These are phyloP conservation scores for Lasaia peninsularis DNA, from an alignment of 1,140 invertebrate genomes.

Conservation along the genomic window DNA sequence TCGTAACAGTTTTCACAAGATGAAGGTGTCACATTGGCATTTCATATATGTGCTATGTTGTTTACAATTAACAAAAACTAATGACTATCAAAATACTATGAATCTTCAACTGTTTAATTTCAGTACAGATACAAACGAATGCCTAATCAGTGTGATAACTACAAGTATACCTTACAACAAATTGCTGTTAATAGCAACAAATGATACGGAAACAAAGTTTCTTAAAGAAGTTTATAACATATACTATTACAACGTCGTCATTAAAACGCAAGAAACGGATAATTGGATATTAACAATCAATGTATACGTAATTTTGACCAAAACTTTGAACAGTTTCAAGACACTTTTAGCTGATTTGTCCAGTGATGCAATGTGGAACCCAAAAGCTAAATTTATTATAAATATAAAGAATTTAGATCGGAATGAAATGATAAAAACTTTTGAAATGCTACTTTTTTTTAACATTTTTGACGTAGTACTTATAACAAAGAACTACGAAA, in stretches of 20 bases:
- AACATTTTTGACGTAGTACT: conserved; percentile 23
- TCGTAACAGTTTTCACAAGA: too few species aligned
- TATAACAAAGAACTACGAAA: conserved; percentile 6
- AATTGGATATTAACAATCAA: conserved; percentile 11
- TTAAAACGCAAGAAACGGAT: conserved; percentile 14
- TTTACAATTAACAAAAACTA: too few species aligned
- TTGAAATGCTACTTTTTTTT: conserved; percentile 19
- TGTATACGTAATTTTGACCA: conserved; percentile 19
- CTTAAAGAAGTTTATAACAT: conserved; percentile 2
- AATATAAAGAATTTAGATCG: conserved; percentile 18
- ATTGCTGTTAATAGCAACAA: not conserved
- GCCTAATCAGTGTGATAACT: not conserved
- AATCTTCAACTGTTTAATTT: too few species aligned
- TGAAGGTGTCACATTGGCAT: too few species aligned
- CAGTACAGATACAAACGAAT: not conserved
- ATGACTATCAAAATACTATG: too few species aligned
- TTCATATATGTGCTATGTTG: too few species aligned
- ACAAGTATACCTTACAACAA: not conserved
- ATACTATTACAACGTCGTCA: conserved; percentile 12
- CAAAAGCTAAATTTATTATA: conserved; percentile 23
- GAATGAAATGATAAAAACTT: conserved; percentile 17
- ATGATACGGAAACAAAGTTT: not conserved
- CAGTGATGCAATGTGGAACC: conserved; percentile 21
- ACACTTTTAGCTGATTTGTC: conserved; percentile 13
- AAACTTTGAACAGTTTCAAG: conserved; percentile 12